Evolutionary conservation across 1,140 invertebrate genomes (phyloP), one percentile per base, ranked within the genome.

Genomic region (Pseudomyrmex dendroicus): DNA sequence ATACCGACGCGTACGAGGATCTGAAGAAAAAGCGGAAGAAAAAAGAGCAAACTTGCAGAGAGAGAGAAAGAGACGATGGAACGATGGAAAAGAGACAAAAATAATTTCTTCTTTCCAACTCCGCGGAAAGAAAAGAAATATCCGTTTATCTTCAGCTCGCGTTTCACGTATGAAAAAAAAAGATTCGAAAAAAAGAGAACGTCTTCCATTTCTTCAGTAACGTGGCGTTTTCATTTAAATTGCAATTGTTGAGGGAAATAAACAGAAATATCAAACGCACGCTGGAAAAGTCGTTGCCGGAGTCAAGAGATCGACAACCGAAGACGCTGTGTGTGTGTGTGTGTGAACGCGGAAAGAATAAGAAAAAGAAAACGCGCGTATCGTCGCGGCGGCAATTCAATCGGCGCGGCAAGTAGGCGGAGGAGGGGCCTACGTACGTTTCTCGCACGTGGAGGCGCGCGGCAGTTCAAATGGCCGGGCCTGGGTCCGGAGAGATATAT

Each of bases 351-450:
- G 35, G 35, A 35, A 35, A 35, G 35, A 35, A 5, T 0, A 7
- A 35, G 5, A 35, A 35, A 68, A 77, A 63, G 68, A 64, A 70
- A 59, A 72, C 54, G 76, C 73, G 67, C 84, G 84, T 83, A 87
- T 73, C 68, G 88, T 88, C 84, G 87, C 84, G 48, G 85, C 87
- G 82, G 87, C 89, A 90, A 88, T 90, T 88, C 84, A 90, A 90
- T 90, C 84, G 76, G 50, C 70, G 63, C 77, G 77, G 70, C 67
- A 82, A 52, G 70, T 56, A 67, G 46, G 35, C 35, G 50, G 73
- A 84, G 72, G 72, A 56, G 66, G 64, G 35, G 5, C 35, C 5
- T n/a, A 0, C 25, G 25, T 44, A 56, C n/a, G 44, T 25, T 44
- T 61, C 61, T 78, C 80, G 85, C 80, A 77, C 73, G 86, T 54